Base-by-base conservation (phyloP, 2,797 vertebrate species). In the Bucorvus abyssinicus region DNA sequence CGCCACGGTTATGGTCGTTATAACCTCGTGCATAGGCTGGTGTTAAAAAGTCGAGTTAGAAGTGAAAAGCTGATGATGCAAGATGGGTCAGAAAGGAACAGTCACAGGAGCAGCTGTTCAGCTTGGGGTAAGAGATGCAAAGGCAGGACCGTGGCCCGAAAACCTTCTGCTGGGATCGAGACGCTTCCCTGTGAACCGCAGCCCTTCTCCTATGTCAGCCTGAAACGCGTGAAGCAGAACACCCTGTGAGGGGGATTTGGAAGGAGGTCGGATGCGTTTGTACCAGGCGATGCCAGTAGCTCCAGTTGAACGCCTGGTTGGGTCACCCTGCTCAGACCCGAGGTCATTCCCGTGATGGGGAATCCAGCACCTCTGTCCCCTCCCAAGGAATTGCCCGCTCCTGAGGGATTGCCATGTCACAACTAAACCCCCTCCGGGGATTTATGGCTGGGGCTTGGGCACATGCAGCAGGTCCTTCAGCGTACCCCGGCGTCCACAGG, bases 381-480 rank as follows among this genome's bases (percentile, higher is more conserved):
- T 89, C 57, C 50, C 47, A 40, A 38, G 53, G 30, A 80, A 26
- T 60, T 55, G 10, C 36, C 13, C 6, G 2, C 6, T 55, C 74
- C n/a, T 4, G 0, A 50, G 53, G 27, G 27, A 52, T 50, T 6
- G 2, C 23, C 6, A 1, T 27, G 21, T 69, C 9, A 3, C 40
- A 70, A 1, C 0, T 74, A 47, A 77, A 38, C 57, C 36, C 8
- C 38, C 38, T 40, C 38, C 38, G 12, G 38, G 38, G 38, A 40
- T 61, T 9, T 14, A 8, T 1, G 6, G 8, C n/a, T 91, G 68
- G 34, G 57, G 59, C 16, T 50, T 77, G n/a, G 53, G 17, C 44
- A 18, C 0, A 0, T 20, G n/a, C 47, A 9, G 32, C 42, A 63
- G 27, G 30, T 63, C 53, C 34, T 57, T 61, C 29, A 67, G 38